Evolutionary conservation across 2,888 invertebrate genomes (phyloP), one percentile per base, ranked within the genome.

Genomic region (Andrena chrysosceles): DNA sequence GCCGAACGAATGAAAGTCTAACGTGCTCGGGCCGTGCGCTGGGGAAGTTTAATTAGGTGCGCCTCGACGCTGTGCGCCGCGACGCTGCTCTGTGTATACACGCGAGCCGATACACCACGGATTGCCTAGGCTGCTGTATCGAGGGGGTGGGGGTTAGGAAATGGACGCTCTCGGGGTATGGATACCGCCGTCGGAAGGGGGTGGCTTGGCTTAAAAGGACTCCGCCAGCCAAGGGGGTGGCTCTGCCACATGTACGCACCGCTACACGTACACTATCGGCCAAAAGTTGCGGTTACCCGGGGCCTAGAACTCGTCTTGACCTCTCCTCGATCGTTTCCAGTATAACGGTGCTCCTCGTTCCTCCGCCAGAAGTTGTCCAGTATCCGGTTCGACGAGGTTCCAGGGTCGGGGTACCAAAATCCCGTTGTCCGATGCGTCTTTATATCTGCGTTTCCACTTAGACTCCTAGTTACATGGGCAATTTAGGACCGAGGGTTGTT

Each of bases 31-130:
- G 72, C 49, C 64, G 42, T 42, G 20, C 49, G 80, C 82, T 79
- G 52, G 74, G 82, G 81, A 91, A 91, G 89, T 92, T 92, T 92
- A 92, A 92, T 92, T 92, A 92, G 91, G 90, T 91, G 85, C 87
- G 85, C 86, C 88, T 83, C 70, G 72, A 66, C 73, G 66, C 49
- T 71, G 71, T 63, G 74, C 74, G 60, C 59, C 71, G 49, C 60
- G 56, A 59, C 71, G 59, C 20, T 42, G 20, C 23, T 29, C 8
- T 49, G 35, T 70, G 62, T 49, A 60, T 60, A 52, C 42, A 78
- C 62, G 62, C 62, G 77, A 73, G 63, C 78, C 85, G 78, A 72
- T 82, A 82, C 71, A 69, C 62, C 52, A 49, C 71, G 68, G 76
- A 83, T 80, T 76, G 75, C 79, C 54, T n/a, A 23, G 69, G 16